Percentiles rank a stretch among this genome's conserved stretches.
These are phyloP conservation scores for Norana najaformis DNA, from an alignment of 2,888 invertebrate species.

Conservation along the genomic window DNA sequence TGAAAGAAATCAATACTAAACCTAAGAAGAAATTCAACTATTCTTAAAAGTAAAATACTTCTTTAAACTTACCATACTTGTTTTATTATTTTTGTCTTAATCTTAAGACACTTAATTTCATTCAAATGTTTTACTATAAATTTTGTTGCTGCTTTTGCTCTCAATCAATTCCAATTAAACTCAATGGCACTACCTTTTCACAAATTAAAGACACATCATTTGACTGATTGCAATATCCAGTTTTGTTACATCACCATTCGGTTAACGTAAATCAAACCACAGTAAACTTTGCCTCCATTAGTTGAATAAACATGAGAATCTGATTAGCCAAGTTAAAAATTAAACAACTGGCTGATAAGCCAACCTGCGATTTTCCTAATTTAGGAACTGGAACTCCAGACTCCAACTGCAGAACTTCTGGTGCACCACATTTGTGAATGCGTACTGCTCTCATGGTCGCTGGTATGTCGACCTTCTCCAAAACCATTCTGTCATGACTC, in stretches of 20 bases:
- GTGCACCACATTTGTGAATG: constrained; percentile 19
- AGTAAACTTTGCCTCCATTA: background rate
- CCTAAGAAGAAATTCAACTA: background rate
- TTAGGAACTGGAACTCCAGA: background rate
- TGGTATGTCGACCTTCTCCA: background rate
- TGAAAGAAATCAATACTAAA: background rate
- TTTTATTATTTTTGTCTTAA: background rate
- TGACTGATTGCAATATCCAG: background rate
- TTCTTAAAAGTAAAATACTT: background rate
- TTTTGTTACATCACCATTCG: background rate
- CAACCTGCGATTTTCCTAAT: constrained; percentile 8
- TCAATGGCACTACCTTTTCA: too few relatives aligned
- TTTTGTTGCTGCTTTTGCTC: background rate
- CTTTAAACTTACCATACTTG: background rate
- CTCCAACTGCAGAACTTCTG: constrained; percentile 28
- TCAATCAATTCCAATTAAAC: background rate
- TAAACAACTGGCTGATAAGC: background rate
- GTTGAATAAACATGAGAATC: background rate
- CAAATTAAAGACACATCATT: background rate
- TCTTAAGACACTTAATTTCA: background rate
- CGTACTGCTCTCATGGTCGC: constrained; percentile 28
- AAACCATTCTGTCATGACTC: background rate
- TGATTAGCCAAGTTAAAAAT: background rate
- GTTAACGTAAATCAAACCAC: background rate
- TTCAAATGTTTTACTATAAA: background rate